Base-by-base conservation (phyloP, 2,113 vertebrate genomes). In the Pedionomus torquatus region DNA sequence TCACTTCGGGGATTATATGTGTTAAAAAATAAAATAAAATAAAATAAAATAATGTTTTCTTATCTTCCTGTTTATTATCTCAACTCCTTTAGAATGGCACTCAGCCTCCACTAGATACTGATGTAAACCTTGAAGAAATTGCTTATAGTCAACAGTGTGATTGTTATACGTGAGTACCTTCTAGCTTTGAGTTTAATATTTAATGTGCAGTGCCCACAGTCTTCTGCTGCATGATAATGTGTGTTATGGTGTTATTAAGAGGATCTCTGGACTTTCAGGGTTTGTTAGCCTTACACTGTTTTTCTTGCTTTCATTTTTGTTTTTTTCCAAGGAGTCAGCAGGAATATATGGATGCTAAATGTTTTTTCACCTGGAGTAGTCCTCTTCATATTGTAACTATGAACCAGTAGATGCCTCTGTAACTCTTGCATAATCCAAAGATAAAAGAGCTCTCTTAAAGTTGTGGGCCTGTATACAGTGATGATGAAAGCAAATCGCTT, bases 161-260 rank as follows among this genome's bases (percentile, higher is more conserved):
- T 49, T 98, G 98, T 86, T 99, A 99, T 31, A 99, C 99, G 99
- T 99, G 85, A 99, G 99, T 98, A 31, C 16, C 66, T 90, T 75
- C 79, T 52, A 5, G 28, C 37, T 85, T 55, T 78, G 41, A 57
- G 39, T 85, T 68, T 4, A n/a, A 35, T 44, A 21, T 25, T 41
- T 39, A 39, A 41, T 17, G 16, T 63, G 60, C 68, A 66, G 19
- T 49, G 46, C 37, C 41, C 75, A 9, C 21, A 54, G 30, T 81
- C 26, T 48, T 82, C 71, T 75, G 37, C 57, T 88, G 54, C 14
- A 1, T 18, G 26, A 20, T 72, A 49, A 69, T 8, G 5, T 48
- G 8, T 78, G 28, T 44, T 82, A 43, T 9, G 17, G 14, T 63
- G 39, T 60, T 83, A 9, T 25, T 58, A 74, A 43, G 26, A 70